Base-by-base conservation (phyloP, 2,888 invertebrate genomes). In the Eilema sororculum region DNA sequence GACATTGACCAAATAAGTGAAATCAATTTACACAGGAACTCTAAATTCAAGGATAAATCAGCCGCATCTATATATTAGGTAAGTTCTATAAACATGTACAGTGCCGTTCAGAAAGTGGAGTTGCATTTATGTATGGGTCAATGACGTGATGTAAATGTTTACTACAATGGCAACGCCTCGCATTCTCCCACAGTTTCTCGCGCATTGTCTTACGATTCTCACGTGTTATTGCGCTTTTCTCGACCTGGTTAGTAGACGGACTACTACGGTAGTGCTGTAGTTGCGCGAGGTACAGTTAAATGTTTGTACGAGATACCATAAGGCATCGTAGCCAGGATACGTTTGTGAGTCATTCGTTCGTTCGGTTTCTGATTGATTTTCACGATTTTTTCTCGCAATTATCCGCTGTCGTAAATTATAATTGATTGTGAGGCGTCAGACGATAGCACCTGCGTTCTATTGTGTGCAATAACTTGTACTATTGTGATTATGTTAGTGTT, bases 91-190 rank as follows among this genome's bases (percentile, higher is more conserved):
- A 80, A 80, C 73, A 28, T 71, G 25, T 67, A 58, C 52, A 76
- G 67, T 76, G 77, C 74, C 77, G 84, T 86, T 84, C 85, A 76
- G 79, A 85, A 86, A 86, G 83, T 81, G 75, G 79, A 78, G 77
- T 72, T 71, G 72, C 71, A 64, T 77, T 73, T 89, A 30, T 71
- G 82, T 81, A 75, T 79, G 74, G 89, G 90, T 90, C 88, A 93
- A 90, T 95, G 95, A 95, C 95, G 94, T 93, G 94, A 94, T 94
- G 84, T 72, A 80, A 86, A 83, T 95, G 95, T 95, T 95, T 95
- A 95, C 93, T 91, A 94, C 89, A 90, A 93, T 91, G 95, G 94
- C 95, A 95, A 95, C 95, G 95, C 95, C 95, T 95, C 93, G 90
- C 85, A 85, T 84, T 90, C 91, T 95, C 93, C 87, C 94, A 93